A percentile compares a stretch with the other conserved stretches of the same genome.
Conservation (phyloP, 2,888 invertebrate species). For the Gibbula magus region DNA sequence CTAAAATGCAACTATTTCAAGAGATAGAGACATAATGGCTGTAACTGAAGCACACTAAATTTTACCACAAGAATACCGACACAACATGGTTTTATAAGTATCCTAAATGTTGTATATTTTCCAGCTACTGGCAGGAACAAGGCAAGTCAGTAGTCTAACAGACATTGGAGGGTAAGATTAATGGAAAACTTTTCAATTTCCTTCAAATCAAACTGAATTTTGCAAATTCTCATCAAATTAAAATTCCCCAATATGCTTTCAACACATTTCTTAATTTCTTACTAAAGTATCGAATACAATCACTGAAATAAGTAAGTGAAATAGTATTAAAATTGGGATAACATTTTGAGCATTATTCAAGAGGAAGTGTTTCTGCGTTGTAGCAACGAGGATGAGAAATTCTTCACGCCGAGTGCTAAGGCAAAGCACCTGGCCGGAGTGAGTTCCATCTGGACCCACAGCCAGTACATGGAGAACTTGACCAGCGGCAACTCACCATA, state of each 20-base stretch:
- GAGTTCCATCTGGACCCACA: conserved; percentile 33
- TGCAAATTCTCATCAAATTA: too few relatives aligned
- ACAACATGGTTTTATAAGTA: neutral
- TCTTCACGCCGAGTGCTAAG: conserved; percentile 65
- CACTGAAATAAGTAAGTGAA: neutral
- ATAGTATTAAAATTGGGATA: neutral
- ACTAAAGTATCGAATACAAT: neutral
- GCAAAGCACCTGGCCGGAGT: conserved; percentile 50
- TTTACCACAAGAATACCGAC: too few relatives aligned
- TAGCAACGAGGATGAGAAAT: conserved; percentile 53
- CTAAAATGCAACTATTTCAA: too few relatives aligned
- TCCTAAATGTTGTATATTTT: neutral
- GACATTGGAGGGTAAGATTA: conserved; percentile 10
- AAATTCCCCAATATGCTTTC: too few relatives aligned
- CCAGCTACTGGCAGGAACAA: neutral
- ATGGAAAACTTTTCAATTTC: too few relatives aligned
- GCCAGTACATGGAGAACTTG: neutral
- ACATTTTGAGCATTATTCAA: neutral
- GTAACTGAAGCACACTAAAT: too few relatives aligned
- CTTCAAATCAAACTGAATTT: too few relatives aligned
- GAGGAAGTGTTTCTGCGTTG: neutral
- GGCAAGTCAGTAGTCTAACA: conserved; percentile 27
- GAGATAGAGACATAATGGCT: too few relatives aligned
- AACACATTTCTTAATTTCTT: neutral
- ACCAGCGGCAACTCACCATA: neutral